Percentiles rank a stretch among this genome's conserved stretches.
These are phyloP conservation scores for Chaetura pelagica DNA, from an alignment of 2,113 vertebrate genomes.

Conservation along the genomic window DNA sequence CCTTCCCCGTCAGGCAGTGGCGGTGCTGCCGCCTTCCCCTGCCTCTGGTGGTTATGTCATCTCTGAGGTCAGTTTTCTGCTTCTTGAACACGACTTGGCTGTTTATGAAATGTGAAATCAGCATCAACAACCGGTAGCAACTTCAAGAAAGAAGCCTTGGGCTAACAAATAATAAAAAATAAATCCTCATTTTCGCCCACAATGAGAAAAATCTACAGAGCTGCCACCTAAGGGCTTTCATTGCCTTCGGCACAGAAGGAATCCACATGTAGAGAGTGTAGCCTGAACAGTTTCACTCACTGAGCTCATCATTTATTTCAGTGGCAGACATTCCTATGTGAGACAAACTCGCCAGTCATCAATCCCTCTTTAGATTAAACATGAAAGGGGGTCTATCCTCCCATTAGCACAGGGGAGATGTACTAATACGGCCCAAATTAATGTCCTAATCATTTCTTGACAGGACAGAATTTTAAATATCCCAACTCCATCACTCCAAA, in stretches of 20 bases:
- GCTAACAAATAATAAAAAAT: slow-evolving; percentile 61
- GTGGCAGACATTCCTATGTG: slow-evolving; percentile 51
- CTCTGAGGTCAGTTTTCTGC: slow-evolving; percentile 54
- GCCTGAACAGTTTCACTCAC: slow-evolving; percentile 60
- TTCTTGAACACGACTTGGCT: slow-evolving; percentile 64
- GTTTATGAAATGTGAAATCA: slow-evolving; percentile 63
- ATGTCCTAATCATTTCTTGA: slow-evolving; percentile 44
- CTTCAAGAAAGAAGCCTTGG: slow-evolving; percentile 66
- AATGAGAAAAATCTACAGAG: slow-evolving; percentile 63
- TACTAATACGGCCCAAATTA: slow-evolving; percentile 62
- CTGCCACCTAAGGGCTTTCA: slow-evolving; percentile 69
- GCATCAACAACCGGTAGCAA: slow-evolving; percentile 43
- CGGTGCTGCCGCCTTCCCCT: not conserved
- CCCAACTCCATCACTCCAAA: not conserved
- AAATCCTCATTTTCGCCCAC: slow-evolving; percentile 14
- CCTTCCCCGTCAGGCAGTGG: not conserved
- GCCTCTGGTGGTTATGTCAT: slow-evolving; percentile 51
- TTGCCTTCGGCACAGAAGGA: slow-evolving; percentile 65
- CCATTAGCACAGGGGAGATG: slow-evolving; percentile 31
- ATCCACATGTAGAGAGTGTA: slow-evolving; percentile 54
- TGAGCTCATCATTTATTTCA: slow-evolving; percentile 61
- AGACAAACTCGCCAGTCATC: slow-evolving; percentile 48
- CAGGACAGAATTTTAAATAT: slow-evolving; percentile 51
- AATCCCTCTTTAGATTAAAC: slow-evolving; percentile 60
- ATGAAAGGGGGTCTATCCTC: slow-evolving; percentile 62